Evolutionary conservation across 2,113 vertebrate genomes (phyloP).

Genomic region (Corythornis vintsioides): DNA sequence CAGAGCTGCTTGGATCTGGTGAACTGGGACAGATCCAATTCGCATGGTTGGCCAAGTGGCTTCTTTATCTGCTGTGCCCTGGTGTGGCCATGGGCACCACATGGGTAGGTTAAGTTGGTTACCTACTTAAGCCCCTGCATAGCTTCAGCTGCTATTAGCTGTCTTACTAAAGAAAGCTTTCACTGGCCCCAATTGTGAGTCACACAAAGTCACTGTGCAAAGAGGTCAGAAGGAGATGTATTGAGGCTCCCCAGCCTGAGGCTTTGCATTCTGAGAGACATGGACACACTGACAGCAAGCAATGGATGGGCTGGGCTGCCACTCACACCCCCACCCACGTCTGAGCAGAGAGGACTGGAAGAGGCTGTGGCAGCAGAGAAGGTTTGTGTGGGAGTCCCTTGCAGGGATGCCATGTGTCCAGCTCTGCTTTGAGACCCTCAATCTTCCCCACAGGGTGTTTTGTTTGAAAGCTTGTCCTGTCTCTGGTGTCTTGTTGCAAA

Average conservation of each 20-base stretch:
- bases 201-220: not conserved
- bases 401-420: not conserved
- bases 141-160: not conserved
- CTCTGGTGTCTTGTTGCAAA: not conserved
- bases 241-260: not conserved
- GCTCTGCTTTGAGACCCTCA: not conserved
- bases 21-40: not conserved
- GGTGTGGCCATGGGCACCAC: not conserved
- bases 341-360: not conserved
- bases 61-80: not conserved
- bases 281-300: rapidly evolving
- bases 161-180: not conserved
- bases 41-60: rapidly evolving
- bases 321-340: rapidly evolving
- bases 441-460: not conserved
- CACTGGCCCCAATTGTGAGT: not conserved
- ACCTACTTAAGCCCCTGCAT: not conserved
- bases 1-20: not conserved
- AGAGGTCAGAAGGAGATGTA: not conserved
- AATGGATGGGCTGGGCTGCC: rapidly evolving
- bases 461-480: not conserved
- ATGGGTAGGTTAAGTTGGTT: not conserved
- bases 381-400: not conserved
- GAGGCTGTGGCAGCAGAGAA: not conserved
- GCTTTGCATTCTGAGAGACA: not conserved